These are phyloP conservation scores for Cyanistes caeruleus DNA, from an alignment of 2,113 vertebrate species.

Conservation along the genomic window DNA sequence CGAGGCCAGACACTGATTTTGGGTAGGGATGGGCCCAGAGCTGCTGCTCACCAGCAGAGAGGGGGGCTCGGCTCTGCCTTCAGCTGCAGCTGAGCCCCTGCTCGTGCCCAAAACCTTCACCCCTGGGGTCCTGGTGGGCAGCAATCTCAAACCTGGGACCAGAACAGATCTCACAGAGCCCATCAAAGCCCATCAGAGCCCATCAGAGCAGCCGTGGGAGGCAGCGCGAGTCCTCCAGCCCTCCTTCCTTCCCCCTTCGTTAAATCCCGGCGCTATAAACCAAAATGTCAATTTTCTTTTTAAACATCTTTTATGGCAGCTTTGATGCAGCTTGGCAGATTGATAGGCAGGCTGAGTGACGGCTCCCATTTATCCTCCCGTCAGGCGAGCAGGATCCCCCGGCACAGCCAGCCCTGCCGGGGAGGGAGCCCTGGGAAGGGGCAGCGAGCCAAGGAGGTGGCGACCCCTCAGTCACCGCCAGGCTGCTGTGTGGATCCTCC, in stretches of 20 bases:
- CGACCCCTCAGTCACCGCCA: not conserved
- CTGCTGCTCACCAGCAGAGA: not conserved
- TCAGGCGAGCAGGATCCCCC: not conserved
- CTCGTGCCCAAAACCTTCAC: not conserved
- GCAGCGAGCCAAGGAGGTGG: not conserved
- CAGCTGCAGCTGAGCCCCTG: not conserved
- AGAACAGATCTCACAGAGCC: not conserved
- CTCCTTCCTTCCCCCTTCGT: not conserved
- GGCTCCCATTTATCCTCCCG: not conserved
- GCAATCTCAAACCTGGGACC: accelerated
- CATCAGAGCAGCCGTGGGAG: not conserved
- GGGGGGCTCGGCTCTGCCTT: not conserved
- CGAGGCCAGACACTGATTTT: accelerated
- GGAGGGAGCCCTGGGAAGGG: not conserved
- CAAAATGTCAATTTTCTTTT: conserved; percentile 65
- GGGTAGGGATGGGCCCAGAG: not conserved
- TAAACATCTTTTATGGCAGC: conserved; percentile 43
- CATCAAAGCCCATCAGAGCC: not conserved
- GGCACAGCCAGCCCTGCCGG: not conserved
- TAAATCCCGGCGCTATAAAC: conserved; percentile 23
- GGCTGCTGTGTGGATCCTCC: not conserved
- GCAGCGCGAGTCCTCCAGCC: not conserved
- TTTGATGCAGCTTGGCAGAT: conserved; percentile 46
- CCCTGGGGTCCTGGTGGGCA: not conserved
- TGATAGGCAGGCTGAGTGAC: conserved; percentile 30